A percentile compares a stretch with the other conserved stretches of the same genome.
These are phyloP conservation scores for Sanderia malayensis DNA, from an alignment of 30 jellyfish, hydroid and myxozoan species.

Conservation along the genomic window DNA sequence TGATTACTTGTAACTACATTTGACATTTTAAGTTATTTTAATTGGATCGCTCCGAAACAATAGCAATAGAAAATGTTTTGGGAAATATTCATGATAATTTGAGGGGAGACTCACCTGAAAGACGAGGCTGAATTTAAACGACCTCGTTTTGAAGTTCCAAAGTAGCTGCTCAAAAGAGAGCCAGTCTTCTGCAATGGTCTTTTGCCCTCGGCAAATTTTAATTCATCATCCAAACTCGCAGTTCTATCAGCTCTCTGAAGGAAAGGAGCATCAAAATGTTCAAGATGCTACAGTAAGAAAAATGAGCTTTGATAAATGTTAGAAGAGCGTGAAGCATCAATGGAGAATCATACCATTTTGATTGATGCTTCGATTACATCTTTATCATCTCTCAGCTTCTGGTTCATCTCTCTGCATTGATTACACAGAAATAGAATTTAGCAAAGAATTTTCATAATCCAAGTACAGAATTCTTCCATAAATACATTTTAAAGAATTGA, in stretches of 20 bases:
- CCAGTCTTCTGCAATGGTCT: constrained; percentile 50
- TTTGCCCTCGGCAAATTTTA: constrained; percentile 51
- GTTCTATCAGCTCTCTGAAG: constrained; percentile 67
- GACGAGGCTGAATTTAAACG: constrained; percentile 19
- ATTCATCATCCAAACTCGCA: constrained; percentile 60
- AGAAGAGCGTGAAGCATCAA: no score
- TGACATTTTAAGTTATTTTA: no score
- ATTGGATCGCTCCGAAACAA: no score
- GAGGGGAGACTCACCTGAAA: not conserved
- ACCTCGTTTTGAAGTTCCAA: constrained; percentile 48
- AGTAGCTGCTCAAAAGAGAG: constrained; percentile 53
- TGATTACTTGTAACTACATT: no score
- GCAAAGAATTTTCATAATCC: no score
- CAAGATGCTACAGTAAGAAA: not conserved
- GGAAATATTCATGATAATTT: no score
- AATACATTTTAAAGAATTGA: no score
- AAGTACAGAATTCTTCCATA: not conserved
- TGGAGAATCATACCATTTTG: constrained; percentile 47
- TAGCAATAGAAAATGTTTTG: no score
- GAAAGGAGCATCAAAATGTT: not conserved
- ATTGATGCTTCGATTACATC: constrained; percentile 85
- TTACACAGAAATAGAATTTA: no score
- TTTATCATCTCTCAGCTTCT: constrained; percentile 82
- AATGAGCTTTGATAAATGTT: no score
- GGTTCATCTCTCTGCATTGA: constrained; percentile 80